Evolutionary conservation across 2,888 invertebrate species (phyloP).

Genomic region (Euzetes globulus): DNA sequence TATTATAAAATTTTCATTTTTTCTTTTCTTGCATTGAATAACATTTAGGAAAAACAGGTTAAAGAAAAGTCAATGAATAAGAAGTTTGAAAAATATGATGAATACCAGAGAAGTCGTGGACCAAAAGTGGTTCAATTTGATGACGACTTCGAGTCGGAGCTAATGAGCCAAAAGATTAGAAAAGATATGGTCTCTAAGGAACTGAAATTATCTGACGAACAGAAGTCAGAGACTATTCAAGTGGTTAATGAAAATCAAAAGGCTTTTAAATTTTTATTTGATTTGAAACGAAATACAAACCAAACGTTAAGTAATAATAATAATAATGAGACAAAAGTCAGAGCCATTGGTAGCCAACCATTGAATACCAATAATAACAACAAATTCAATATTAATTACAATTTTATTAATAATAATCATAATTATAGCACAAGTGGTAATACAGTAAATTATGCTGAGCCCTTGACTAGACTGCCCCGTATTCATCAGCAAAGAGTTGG

Average conservation of each 20-base stretch:
- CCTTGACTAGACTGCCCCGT: not conserved
- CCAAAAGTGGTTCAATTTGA: conserved; percentile 3
- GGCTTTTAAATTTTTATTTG: not conserved
- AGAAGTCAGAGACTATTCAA: too few species aligned
- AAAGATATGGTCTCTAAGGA: too few species aligned
- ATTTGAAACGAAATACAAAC: not conserved
- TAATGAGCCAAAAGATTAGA: not conserved
- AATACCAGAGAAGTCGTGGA: not conserved
- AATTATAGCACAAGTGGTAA: not conserved
- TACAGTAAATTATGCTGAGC: too few species aligned
- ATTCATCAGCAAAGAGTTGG: not conserved
- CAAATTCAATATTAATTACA: not conserved
- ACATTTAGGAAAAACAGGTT: not conserved
- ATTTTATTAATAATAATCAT: too few species aligned
- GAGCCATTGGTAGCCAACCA: not conserved
- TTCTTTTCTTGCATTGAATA: not conserved
- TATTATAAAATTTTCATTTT: not conserved
- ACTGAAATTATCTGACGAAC: too few species aligned
- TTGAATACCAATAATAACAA: not conserved
- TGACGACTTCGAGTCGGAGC: not conserved
- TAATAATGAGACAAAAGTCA: not conserved
- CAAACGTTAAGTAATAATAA: not conserved
- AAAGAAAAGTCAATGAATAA: not conserved
- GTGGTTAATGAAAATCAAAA: too few species aligned
- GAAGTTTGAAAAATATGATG: not conserved